Percentiles rank a stretch among this genome's conserved stretches.
Evolutionary conservation across 1,140 invertebrate genomes (phyloP).

Genomic region (Macrotrachela quadricornifera): DNA sequence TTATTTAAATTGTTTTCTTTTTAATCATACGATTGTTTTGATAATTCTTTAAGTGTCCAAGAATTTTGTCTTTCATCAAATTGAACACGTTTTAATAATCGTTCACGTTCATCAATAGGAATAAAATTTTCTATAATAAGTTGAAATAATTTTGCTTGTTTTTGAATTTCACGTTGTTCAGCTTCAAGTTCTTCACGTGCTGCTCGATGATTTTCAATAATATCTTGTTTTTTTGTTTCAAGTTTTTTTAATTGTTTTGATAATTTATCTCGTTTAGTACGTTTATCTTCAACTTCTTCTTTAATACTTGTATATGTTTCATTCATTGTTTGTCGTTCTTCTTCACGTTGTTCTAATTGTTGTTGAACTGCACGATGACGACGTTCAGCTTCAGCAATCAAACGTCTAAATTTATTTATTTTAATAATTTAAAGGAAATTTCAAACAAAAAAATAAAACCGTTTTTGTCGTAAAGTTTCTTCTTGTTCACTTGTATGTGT

Average conservation of each 20-base stretch:
- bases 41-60: slow-evolving; percentile 41
- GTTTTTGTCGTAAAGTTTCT: slow-evolving; percentile 28
- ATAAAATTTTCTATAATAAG: slow-evolving; percentile 91
- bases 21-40: slow-evolving; percentile 15
- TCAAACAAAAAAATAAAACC: slow-evolving; percentile 9
- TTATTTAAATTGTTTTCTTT: neutral
- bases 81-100: slow-evolving; percentile 46
- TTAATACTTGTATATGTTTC: slow-evolving; percentile 54
- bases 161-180: slow-evolving; percentile 44
- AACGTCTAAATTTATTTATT: slow-evolving; percentile 2
- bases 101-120: slow-evolving; percentile 61
- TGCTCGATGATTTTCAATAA: slow-evolving; percentile 54
- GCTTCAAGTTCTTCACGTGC: slow-evolving; percentile 57
- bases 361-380: slow-evolving; percentile 33
- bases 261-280: too few relatives aligned
- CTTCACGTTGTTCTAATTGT: slow-evolving; percentile 37
- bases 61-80: slow-evolving; percentile 65
- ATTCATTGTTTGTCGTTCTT: slow-evolving; percentile 36
- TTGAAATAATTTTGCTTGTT: slow-evolving; percentile 52
- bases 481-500: slow-evolving; percentile 31
- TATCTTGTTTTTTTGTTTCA: slow-evolving; percentile 42
- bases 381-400: slow-evolving; percentile 20
- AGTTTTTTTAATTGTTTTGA: slow-evolving; percentile 57
- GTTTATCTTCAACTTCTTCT: slow-evolving; percentile 69
- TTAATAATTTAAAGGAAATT: too few relatives aligned